Evolutionary conservation across 2,888 invertebrate species (phyloP).

Genomic region (Drosophila mercatorum): DNA sequence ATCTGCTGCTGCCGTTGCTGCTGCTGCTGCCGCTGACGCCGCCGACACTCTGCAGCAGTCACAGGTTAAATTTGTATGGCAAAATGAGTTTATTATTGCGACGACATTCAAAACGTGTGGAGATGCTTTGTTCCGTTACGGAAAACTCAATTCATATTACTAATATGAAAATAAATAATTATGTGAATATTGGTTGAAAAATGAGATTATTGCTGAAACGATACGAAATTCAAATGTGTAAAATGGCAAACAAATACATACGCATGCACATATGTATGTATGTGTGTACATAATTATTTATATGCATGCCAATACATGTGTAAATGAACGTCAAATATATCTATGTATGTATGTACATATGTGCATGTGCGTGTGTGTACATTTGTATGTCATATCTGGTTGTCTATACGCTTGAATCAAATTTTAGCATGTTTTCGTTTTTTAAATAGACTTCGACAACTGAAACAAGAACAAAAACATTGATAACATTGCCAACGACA

Average conservation of each 20-base stretch:
- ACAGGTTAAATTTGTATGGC: constrained; percentile 66
- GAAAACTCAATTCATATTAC: constrained; percentile 14
- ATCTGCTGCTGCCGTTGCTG: constrained; percentile 23
- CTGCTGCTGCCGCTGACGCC: constrained; percentile 16
- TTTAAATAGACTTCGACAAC: constrained; percentile 67
- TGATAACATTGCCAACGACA: constrained; percentile 39
- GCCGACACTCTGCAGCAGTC: constrained; percentile 43
- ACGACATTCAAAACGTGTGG: constrained; percentile 62
- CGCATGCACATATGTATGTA: background rate
- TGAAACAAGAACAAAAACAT: constrained; percentile 55
- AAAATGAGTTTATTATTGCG: constrained; percentile 73
- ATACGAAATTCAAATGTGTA: constrained; percentile 40
- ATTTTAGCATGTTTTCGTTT: constrained; percentile 67
- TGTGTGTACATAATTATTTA: constrained; percentile 1
- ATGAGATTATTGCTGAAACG: constrained; percentile 25
- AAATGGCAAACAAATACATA: constrained; percentile 21
- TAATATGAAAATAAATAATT: constrained; percentile 28
- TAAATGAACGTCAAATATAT: constrained; percentile 8
- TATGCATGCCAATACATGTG: constrained; percentile 1
- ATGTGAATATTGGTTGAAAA: constrained; percentile 39
- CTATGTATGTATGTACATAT: background rate
- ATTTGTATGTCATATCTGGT: constrained; percentile 28
- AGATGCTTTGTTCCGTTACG: constrained; percentile 51
- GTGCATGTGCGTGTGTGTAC: background rate
- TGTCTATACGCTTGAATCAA: constrained; percentile 57